Conservation (phyloP, 1,140 invertebrate species). For the Tyrophagus putrescentiae region DNA sequence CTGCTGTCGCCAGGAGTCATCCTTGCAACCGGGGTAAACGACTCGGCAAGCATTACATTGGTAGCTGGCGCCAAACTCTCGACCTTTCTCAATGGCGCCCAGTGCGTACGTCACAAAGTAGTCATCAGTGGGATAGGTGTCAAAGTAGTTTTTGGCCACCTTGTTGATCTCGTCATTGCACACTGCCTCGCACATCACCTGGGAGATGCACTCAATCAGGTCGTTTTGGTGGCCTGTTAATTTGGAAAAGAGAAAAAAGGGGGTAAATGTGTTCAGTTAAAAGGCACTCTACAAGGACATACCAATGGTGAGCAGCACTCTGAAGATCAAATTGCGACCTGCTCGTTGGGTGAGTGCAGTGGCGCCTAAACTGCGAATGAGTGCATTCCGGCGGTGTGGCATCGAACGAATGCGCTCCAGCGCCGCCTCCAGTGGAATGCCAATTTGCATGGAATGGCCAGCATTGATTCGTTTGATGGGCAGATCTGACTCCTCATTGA, state of each 20-base stretch:
- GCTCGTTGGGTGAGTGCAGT: slow-evolving; percentile 17
- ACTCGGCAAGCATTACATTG: neutral
- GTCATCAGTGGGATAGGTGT: slow-evolving; percentile 20
- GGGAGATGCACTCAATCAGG: slow-evolving; percentile 17
- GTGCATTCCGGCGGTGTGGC: slow-evolving; percentile 13
- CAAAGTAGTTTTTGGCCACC: slow-evolving; percentile 16
- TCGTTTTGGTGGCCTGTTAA: slow-evolving; percentile 14
- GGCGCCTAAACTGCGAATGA: slow-evolving; percentile 14
- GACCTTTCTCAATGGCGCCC: slow-evolving; percentile 12
- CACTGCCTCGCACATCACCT: slow-evolving; percentile 16
- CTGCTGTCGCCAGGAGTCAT: neutral
- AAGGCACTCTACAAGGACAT: neutral
- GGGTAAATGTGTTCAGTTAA: neutral
- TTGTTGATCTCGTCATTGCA: slow-evolving; percentile 15
- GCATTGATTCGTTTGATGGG: slow-evolving; percentile 17
- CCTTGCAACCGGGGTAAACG: slow-evolving; percentile 8
- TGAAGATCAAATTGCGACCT: slow-evolving; percentile 16
- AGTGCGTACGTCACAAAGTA: slow-evolving; percentile 13
- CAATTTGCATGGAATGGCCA: neutral
- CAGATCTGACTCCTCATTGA: slow-evolving; percentile 9
- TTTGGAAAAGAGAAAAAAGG: neutral
- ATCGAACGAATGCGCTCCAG: slow-evolving; percentile 16
- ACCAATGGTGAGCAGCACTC: slow-evolving; percentile 17
- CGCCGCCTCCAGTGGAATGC: slow-evolving; percentile 7
- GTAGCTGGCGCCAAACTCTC: slow-evolving; percentile 10